Base-by-base conservation (phyloP, 92 coral and sea anemone genomes). In the Blastomussa wellsi region DNA sequence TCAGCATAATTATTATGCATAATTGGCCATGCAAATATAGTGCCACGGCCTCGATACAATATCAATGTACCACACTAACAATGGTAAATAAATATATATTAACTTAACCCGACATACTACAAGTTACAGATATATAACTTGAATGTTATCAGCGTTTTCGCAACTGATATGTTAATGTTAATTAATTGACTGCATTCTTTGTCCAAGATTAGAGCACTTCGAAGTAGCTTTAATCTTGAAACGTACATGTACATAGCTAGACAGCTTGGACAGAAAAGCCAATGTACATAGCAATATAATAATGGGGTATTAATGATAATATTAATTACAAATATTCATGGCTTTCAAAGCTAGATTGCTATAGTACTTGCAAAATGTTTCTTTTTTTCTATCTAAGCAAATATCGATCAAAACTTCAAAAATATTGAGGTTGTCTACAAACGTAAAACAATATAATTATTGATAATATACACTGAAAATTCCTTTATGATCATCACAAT, bases 101-200 rank as follows among this genome's bases (percentile, higher is more conserved):
- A 57, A 55, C 36, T 55, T 78, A 78, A 36, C 33, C 22, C 26
- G 36, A 22, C 55, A 20, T 32, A 26, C 32, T 28, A 62, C 59
- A 75, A 47, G 79, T 75, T 75, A 48, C 41, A 48, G 36, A 48
- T n/a, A 48, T 74, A 22, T 74, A 74, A 74, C 79, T 74, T 47
- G 60, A 32, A 75, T 19, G 37, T n/a, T 26, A n/a, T 62, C 32
- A 28, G 32, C 68, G 28, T 2, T 29, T 62, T 10, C 4, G 57
- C 12, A 4, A 11, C 35, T 62, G 68, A 62, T 62, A 62, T 62
- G 7, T 28, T 26, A 11, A 26, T 62, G 24, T 9, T 14, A 13
- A 8, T n/a, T 26, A n/a, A n/a, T n/a, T n/a, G n/a, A n/a, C n/a
- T n/a, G 35, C 17, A 5, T 60, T n/a, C 67, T 60, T 7, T 44